A percentile compares a stretch with the other conserved stretches of the same genome.
Conservation (phyloP, 2,113 vertebrate genomes). For the cattle (Bos taurus) region ARS-UCD2.0 NC_037347.1:68573501-68574000, state of each 20-base stretch:
- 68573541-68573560: neutral
- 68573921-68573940: neutral
- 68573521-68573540: neutral
- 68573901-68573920: too few species aligned
- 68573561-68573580: neutral
- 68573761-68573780: neutral
- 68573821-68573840: neutral
- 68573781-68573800: neutral
- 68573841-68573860: neutral
- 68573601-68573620: neutral
- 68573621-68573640: neutral
- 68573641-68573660: neutral
- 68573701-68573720: neutral
- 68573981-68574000: rapidly evolving
- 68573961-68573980: neutral
- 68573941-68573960: neutral
- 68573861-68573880: neutral
- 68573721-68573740: neutral
- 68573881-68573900: neutral
- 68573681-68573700: neutral
- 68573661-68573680: neutral
- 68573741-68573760: neutral
- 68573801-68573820: neutral
- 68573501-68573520: neutral
- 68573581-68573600: neutral